Conservation (phyloP, 2,797 vertebrate species). For the Artibeus jamaicensis region DNA sequence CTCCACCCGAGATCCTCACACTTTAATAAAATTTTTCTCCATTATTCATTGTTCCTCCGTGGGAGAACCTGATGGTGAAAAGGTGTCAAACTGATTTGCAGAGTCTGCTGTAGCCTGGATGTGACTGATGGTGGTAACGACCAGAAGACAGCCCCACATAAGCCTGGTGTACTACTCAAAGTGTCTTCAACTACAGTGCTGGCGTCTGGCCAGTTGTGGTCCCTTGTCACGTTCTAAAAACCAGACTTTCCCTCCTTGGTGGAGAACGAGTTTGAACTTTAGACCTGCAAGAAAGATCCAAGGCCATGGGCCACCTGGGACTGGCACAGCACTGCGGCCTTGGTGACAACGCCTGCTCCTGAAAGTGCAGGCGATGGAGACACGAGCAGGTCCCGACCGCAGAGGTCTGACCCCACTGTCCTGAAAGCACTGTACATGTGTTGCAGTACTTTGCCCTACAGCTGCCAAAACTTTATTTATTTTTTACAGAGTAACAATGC, state of each 20-base stretch:
- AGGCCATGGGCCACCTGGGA: background rate
- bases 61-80: background rate
- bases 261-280: background rate
- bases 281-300: background rate
- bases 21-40: slow-evolving; percentile 28
- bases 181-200: background rate
- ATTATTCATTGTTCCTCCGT: slow-evolving; percentile 6
- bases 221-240: background rate
- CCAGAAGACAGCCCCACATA: background rate
- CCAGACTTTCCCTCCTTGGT: background rate
- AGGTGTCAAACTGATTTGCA: background rate
- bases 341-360: background rate
- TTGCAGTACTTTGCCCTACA: background rate
- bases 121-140: background rate
- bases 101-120: background rate
- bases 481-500: background rate
- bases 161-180: background rate
- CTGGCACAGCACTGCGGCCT: background rate
- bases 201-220: background rate
- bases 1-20: slow-evolving; percentile 23
- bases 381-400: rapidly evolving
- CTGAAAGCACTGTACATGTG: background rate
- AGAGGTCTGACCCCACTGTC: background rate
- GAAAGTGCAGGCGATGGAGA: background rate
- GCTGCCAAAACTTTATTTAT: background rate